A percentile compares a stretch with the other conserved stretches of the same genome.
phyloP scores from a whole-genome alignment of 1,140 invertebrate species.

The Dolichoris vasculosae region DNA sequence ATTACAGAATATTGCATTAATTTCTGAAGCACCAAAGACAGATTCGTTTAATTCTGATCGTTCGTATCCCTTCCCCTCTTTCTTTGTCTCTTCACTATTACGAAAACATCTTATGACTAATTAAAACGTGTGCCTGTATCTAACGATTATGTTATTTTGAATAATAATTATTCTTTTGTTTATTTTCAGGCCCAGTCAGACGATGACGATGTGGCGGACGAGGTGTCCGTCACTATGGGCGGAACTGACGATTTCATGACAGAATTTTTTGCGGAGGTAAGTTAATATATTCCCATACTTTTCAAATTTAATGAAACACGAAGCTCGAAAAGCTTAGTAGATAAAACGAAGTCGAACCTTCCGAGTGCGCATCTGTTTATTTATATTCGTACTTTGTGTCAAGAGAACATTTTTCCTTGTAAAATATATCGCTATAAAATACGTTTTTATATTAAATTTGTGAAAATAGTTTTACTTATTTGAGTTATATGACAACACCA shows the following conservation, averaged over 20 bases:
- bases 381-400: not conserved
- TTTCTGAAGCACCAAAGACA: constrained; percentile 13
- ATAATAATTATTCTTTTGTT: constrained; percentile 26
- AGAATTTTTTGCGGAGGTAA: constrained; percentile 97
- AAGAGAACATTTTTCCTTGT: not conserved
- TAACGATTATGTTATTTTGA: not conserved
- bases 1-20: not conserved
- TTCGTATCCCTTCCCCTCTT: not conserved
- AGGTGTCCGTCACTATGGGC: constrained; percentile 93
- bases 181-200: constrained; percentile 91
- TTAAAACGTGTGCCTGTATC: not conserved
- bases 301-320: not conserved
- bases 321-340: not conserved
- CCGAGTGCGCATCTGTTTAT: not conserved
- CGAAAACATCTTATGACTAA: not conserved
- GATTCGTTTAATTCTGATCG: constrained; percentile 4
- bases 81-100: not conserved
- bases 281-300: constrained; percentile 55
- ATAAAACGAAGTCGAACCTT: not conserved
- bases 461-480: not conserved
- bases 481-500: not conserved
- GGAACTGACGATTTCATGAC: constrained; percentile 95
- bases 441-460: not conserved
- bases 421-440: not conserved
- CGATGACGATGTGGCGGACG: constrained; percentile 94